Percentiles rank a stretch among this genome's conserved stretches.
phyloP scores from a whole-genome alignment of 2,113 vertebrate genomes.

The Tetraodon nigroviridis region DNA sequence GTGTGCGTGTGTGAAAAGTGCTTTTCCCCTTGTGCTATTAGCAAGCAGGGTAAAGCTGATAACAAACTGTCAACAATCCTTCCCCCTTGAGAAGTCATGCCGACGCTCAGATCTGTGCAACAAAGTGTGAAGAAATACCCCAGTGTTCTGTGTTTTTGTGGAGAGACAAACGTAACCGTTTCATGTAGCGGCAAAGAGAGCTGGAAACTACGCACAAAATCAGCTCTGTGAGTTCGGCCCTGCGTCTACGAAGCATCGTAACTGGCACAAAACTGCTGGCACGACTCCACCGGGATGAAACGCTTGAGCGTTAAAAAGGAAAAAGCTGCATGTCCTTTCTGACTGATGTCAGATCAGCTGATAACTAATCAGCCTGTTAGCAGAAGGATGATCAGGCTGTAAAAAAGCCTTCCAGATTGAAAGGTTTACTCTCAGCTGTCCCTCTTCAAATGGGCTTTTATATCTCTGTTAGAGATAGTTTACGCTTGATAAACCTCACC shows the following conservation, averaged over 20 bases:
- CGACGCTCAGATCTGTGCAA: conserved; percentile 18
- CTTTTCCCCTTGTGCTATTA: conserved; percentile 9
- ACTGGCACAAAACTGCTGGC: neutral
- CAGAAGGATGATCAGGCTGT: neutral
- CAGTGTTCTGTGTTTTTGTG: neutral
- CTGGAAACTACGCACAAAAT: conserved; percentile 12
- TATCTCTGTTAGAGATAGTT: neutral
- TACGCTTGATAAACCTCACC: neutral
- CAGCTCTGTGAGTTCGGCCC: neutral
- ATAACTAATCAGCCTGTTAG: neutral
- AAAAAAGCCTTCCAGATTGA: neutral
- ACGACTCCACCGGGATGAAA: neutral
- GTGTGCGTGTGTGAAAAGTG: too few relatives aligned
- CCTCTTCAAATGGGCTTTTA: neutral
- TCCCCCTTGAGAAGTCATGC: conserved; percentile 16
- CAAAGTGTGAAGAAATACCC: conserved; percentile 5
- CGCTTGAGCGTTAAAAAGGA: neutral
- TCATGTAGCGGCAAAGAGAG: neutral
- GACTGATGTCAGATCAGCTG: neutral
- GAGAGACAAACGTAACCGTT: neutral
- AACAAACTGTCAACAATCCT: conserved; percentile 12
- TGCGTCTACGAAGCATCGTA: neutral
- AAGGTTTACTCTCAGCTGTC: neutral
- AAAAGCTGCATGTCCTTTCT: neutral
- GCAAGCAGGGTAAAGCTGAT: conserved; percentile 10